Evolutionary conservation across 2,113 vertebrate species (phyloP).

Genomic region (Lamprologus lemairii): DNA sequence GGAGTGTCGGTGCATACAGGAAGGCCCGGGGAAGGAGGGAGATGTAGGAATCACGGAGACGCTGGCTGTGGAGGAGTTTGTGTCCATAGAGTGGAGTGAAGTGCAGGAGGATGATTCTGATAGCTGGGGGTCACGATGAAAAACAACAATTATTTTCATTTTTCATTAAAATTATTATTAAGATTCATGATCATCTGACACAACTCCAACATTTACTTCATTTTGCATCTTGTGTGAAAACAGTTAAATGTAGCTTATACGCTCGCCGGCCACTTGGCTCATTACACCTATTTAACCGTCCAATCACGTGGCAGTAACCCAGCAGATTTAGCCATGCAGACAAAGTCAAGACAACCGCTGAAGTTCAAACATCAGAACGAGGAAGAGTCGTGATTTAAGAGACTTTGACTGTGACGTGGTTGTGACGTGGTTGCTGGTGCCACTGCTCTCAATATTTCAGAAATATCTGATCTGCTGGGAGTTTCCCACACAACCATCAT

Average conservation of each 20-base stretch:
- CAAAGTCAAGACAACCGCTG: not conserved
- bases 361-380: not conserved
- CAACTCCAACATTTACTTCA: not conserved
- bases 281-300: not conserved
- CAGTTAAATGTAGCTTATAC: not conserved
- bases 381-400: not conserved
- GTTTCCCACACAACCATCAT: not conserved
- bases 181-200: not conserved
- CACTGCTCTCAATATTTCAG: not conserved
- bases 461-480: not conserved
- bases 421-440: accelerated
- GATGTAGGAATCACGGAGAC: slow-evolving; percentile 58
- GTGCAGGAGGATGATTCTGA: slow-evolving; percentile 79
- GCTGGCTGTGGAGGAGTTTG: slow-evolving; percentile 69
- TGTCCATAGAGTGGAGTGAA: slow-evolving; percentile 77
- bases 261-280: not conserved
- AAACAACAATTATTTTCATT: not conserved
- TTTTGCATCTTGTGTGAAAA: not conserved
- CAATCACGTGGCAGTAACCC: not conserved
- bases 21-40: slow-evolving; percentile 38
- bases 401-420: not conserved
- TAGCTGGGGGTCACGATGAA: slow-evolving; percentile 56
- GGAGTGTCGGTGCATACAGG: slow-evolving; percentile 69
- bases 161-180: not conserved
- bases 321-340: not conserved